Evolutionary conservation across 2,888 invertebrate species (phyloP), one percentile per base, ranked within the genome.

Genomic region (Bellardia pandia): DNA sequence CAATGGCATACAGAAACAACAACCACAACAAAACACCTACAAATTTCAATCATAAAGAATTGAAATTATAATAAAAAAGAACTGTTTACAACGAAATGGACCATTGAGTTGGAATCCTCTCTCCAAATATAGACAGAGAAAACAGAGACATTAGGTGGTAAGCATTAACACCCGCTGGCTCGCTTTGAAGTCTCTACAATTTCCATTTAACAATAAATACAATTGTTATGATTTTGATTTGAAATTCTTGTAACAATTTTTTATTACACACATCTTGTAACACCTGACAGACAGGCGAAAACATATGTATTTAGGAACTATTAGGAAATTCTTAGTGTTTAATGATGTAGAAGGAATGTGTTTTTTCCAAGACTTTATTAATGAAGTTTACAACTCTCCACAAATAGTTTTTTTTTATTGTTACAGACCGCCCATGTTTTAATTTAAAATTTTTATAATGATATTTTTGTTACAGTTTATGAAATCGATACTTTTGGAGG

Each of bases 181-280:
- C 53, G 64, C 85, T 80, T 80, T 80, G 79, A 85, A 79, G 84
- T 80, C 45, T 45, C 75, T 69, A 62, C 13, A 53, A 72, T 45
- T 66, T 72, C 76, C 60, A 53, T 84, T 77, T 69, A 76, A 76
- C 68, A 40, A 40, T 69, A 62, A 62, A 37, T 37, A 14, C 23
- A 56, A 30, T 71, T 77, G 64, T 71, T 77, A 77, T 58, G 77
- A 77, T 77, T 77, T 71, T 23, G 1, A 76, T 69, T 60, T 33
- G 42, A 75, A 51, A 82, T 42, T 68, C 64, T 62, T 56, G 56
- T 56, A 56, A 16, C 56, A 16, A 5, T 66, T 83, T 82, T 23
- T 83, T 56, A 71, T 76, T 69, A 74, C 33, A 72, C 14, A 30
- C 62, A 37, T 62, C 45, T 45, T 9, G 2, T 66, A 81, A 56